These are phyloP conservation scores for western clawed frog (Xenopus tropicalis) DNA, from an alignment of 2,113 vertebrate species.

Conservation along the genomic window DNA sequence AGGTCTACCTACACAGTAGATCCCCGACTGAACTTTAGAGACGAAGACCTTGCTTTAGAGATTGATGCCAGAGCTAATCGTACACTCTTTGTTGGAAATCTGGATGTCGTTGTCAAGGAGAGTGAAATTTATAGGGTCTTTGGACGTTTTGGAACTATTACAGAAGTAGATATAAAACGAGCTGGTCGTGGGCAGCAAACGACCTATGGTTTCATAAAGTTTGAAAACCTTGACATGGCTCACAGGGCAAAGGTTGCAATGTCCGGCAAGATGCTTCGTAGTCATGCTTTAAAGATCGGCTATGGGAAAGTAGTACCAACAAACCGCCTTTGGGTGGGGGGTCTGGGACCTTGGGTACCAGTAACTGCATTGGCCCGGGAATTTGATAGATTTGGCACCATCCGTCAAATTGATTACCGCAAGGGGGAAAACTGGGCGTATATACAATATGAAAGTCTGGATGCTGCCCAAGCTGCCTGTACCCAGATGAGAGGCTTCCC, in stretches of 20 bases:
- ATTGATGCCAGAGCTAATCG: conserved; percentile 94
- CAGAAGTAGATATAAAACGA: conserved; percentile 94
- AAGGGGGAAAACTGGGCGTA: conserved; percentile 97
- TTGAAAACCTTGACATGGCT: conserved; percentile 97
- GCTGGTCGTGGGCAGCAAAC: conserved; percentile 84
- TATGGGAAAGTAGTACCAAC: conserved; percentile 96
- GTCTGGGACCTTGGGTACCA: conserved; percentile 92
- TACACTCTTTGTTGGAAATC: conserved; percentile 92
- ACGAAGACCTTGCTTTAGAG: conserved; percentile 93
- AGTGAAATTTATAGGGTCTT: conserved; percentile 86
- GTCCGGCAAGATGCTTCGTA: conserved; percentile 92
- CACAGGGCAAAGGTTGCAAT: conserved; percentile 94
- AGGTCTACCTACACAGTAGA: conserved; percentile 80
- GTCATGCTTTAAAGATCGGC: conserved; percentile 88
- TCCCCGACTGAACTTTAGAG: conserved; percentile 78
- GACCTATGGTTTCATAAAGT: conserved; percentile 95
- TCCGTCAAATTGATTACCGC: conserved; percentile 93
- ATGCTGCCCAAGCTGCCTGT: conserved; percentile 92
- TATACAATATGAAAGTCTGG: conserved; percentile 96
- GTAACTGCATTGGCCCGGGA: conserved; percentile 88
- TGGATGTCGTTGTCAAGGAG: conserved; percentile 90
- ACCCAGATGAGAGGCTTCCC: conserved; percentile 95
- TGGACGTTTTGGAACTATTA: conserved; percentile 93
- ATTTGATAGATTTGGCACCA: conserved; percentile 96
- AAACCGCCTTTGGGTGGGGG: conserved; percentile 93